Evolutionary conservation across 2,888 invertebrate genomes (phyloP).

Genomic region (Amphipyra tragopoginis): DNA sequence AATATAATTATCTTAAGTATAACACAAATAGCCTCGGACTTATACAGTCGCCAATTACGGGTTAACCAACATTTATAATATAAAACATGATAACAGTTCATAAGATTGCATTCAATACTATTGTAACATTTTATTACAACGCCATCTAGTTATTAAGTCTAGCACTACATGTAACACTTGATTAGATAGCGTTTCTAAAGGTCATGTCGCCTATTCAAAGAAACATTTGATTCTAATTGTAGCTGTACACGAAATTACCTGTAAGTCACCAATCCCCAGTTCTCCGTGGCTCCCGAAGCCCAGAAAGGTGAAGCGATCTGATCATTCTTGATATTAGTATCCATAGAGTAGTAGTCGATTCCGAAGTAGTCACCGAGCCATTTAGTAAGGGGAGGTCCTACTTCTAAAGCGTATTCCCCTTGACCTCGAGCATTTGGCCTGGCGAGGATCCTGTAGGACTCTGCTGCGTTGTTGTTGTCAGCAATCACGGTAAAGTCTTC

Average conservation of each 20-base stretch:
- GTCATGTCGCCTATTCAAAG: no score
- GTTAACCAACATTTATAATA: no score
- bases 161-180: background rate
- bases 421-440: conserved; percentile 79
- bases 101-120: no score
- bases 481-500: conserved; percentile 82
- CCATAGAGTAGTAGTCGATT: conserved; percentile 82
- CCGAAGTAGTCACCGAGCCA: conserved; percentile 81
- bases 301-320: conserved; percentile 85
- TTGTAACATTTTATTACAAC: background rate
- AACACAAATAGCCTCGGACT: no score
- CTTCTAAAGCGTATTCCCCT: conserved; percentile 82
- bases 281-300: conserved; percentile 87
- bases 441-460: conserved; percentile 81
- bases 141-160: background rate
- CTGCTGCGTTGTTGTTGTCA: conserved; percentile 68
- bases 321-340: conserved; percentile 80
- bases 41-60: no score
- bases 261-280: conserved; percentile 86
- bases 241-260: conserved; percentile 61
- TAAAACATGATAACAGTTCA: no score
- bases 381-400: conserved; percentile 79
- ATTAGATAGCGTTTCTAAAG: background rate
- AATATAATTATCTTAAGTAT: no score
- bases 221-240: no score